These are phyloP conservation scores for Apis laboriosa DNA, from an alignment of 1,140 invertebrate species.

Conservation along the genomic window DNA sequence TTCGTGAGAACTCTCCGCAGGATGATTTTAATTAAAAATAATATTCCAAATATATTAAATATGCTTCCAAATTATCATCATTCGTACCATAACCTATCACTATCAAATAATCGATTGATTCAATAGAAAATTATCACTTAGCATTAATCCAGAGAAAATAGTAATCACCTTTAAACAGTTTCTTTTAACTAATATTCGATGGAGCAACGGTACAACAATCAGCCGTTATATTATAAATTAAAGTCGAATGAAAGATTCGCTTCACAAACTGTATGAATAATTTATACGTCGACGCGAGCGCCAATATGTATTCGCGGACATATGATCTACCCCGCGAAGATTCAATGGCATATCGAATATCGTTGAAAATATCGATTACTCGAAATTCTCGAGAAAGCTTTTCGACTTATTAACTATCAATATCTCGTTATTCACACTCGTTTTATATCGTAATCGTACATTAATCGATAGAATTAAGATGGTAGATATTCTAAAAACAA, in stretches of 20 bases:
- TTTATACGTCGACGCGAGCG: constrained; percentile 19
- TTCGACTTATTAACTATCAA: neutral
- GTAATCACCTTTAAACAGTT: no score
- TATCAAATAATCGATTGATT: neutral
- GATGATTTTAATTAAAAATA: neutral
- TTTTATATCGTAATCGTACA: no score
- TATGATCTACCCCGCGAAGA: neutral
- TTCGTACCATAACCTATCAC: no score
- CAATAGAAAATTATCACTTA: neutral
- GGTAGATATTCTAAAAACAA: neutral
- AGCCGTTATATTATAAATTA: constrained; percentile 44
- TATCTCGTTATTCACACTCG: no score
- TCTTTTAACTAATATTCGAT: constrained; percentile 4
- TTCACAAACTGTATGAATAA: constrained; percentile 32
- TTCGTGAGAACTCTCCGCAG: constrained; percentile 34
- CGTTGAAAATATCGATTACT: constrained; percentile 15
- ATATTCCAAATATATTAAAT: neutral
- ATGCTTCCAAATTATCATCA: no score
- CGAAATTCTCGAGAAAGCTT: neutral
- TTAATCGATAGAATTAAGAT: no score
- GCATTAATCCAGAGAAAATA: neutral
- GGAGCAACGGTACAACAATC: constrained; percentile 13
- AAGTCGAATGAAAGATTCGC: constrained; percentile 36
- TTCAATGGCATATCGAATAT: constrained; percentile 16
- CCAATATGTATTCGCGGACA: neutral